Conservation (phyloP, 1,140 invertebrate species). For the Schlechtendalia chinensis region DNA sequence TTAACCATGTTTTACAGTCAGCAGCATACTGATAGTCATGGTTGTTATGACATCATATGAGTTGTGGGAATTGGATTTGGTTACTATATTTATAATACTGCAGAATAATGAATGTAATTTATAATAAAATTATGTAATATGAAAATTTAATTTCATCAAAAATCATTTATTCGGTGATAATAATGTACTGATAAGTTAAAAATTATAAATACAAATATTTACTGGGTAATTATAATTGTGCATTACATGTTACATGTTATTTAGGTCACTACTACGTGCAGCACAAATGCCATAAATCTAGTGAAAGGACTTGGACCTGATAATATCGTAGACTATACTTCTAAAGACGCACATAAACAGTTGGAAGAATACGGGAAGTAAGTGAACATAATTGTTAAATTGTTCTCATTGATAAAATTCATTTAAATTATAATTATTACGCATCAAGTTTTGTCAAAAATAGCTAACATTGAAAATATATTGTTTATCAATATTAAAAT, state of each 20-base stretch:
- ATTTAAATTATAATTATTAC: not conserved
- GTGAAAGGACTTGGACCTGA: conserved; percentile 72
- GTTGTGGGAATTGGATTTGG: too few relatives aligned
- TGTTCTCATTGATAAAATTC: not conserved
- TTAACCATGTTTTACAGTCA: too few relatives aligned
- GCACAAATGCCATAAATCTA: conserved; percentile 68
- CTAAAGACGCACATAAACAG: conserved; percentile 52
- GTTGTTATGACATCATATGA: too few relatives aligned
- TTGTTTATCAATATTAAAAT: not conserved
- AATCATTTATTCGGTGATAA: too few relatives aligned
- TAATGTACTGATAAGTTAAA: too few relatives aligned
- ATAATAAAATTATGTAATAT: too few relatives aligned
- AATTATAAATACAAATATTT: too few relatives aligned
- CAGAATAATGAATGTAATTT: too few relatives aligned
- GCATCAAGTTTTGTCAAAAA: not conserved
- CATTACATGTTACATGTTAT: conserved; percentile 33
- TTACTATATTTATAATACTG: too few relatives aligned
- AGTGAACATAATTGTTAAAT: conserved; percentile 53
- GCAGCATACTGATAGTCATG: too few relatives aligned
- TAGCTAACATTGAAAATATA: not conserved
- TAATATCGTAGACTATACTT: conserved; percentile 74
- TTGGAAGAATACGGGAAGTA: conserved; percentile 68
- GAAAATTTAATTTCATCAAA: too few relatives aligned
- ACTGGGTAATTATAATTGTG: too few relatives aligned
- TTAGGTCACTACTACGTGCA: conserved; percentile 75